Evolutionary conservation across 2,113 vertebrate species (phyloP), one percentile per base, ranked within the genome.

Genomic region (Lampris incognitus): DNA sequence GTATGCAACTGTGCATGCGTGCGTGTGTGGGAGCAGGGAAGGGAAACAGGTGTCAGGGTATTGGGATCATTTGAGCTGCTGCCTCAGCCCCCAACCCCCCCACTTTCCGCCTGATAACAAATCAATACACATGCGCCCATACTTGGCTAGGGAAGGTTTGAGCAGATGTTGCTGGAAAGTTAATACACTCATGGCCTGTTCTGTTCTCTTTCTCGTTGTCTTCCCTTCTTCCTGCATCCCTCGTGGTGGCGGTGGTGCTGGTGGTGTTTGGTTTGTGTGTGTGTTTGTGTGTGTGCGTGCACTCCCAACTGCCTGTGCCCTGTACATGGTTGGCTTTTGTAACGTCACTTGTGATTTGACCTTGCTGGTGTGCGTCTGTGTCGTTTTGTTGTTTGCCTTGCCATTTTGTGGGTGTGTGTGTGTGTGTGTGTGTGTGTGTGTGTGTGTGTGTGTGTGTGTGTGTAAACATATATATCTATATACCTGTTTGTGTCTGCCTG

Each of bases 191-290:
- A 97, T 95, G 91, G 95, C 94, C 93, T 96, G 89, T 96, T 97
- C 94, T 95, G 88, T 93, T 94, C 79, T 97, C 96, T 96, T 95
- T 94, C 92, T 88, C 68, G 74, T 88, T 90, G 85, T 93, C 90
- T 95, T 96, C 95, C 95, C 93, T 85, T 93, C 92, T 94, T 96
- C 93, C 94, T 96, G 95, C 96, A 96, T 96, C 95, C 96, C 93
- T 84, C 79, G 89, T 95, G 91, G 91, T 96, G 93, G 66, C 84
- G 78, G 50, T 85, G 72, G 38, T 75, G 74, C n/a, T 49, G n/a
- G 57, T 41, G 75, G 68, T 89, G 75, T 24, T 67, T 71, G 65
- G 40, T 66, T 3, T 82, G 50, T 69, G 54, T 37, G 71, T 8
- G 37, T 9, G n/a, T 46, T 44, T 76, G 46, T 81, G 55, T 69